A percentile compares a stretch with the other conserved stretches of the same genome.
These are phyloP conservation scores for Drosophila pseudotalamancana DNA, from an alignment of 2,888 invertebrate species.

Conservation along the genomic window DNA sequence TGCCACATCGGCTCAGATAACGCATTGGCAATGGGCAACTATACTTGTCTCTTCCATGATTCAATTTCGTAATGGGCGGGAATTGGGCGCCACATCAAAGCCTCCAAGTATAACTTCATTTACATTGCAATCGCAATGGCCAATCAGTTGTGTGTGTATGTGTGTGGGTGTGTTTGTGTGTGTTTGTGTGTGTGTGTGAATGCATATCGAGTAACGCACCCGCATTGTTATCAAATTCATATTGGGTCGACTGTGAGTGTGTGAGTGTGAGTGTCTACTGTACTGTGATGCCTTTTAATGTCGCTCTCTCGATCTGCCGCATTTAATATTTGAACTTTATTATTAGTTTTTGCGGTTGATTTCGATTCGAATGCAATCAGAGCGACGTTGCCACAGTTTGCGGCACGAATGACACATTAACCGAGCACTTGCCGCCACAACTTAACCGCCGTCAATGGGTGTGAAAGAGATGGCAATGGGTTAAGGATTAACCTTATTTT, in stretches of 20 bases:
- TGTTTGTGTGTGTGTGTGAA: slow-evolving; percentile 3
- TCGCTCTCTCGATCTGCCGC: slow-evolving; percentile 11
- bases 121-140: slow-evolving; percentile 46
- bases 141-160: slow-evolving; percentile 17
- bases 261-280: not conserved
- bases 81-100: slow-evolving; percentile 43
- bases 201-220: slow-evolving; percentile 38
- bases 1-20: slow-evolving; percentile 56
- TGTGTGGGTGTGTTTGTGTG: not conserved
- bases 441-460: not conserved
- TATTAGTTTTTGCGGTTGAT: slow-evolving; percentile 80
- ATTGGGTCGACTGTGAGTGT: slow-evolving; percentile 11
- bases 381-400: slow-evolving; percentile 58
- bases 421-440: slow-evolving; percentile 4
- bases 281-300: not conserved
- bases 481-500: slow-evolving; percentile 5
- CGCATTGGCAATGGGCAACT: slow-evolving; percentile 21
- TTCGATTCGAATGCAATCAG: slow-evolving; percentile 77
- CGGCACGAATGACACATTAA: slow-evolving; percentile 59
- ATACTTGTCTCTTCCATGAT: slow-evolving; percentile 45
- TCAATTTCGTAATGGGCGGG: slow-evolving; percentile 48
- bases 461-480: not conserved
- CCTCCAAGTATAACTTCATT: slow-evolving; percentile 60
- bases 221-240: slow-evolving; percentile 62
- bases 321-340: slow-evolving; percentile 65